Conservation (phyloP, 2,113 vertebrate species). For the Varanus salvator region DNA sequence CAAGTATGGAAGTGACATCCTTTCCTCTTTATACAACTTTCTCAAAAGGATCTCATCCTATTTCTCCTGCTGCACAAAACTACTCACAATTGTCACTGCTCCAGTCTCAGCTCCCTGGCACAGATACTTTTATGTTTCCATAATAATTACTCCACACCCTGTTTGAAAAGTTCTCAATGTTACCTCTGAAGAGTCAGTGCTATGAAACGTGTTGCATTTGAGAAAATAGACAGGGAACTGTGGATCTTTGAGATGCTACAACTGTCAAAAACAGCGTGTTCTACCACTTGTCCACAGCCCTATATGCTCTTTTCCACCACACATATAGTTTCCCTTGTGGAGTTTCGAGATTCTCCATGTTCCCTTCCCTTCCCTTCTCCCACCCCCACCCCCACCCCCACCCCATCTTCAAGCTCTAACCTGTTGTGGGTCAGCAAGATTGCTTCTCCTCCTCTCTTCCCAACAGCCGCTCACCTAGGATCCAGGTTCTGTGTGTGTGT, state of each 20-base stretch:
- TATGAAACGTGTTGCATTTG: not conserved
- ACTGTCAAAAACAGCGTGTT: not conserved
- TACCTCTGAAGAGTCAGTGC: not conserved
- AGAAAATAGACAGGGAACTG: not conserved
- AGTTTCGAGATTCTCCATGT: not conserved
- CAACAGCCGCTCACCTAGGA: not conserved
- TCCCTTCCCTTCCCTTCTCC: not conserved
- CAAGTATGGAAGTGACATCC: not conserved
- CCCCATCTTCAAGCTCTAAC: not conserved
- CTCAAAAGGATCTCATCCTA: not conserved
- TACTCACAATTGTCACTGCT: not conserved
- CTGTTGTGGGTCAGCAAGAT: constrained; percentile 19
- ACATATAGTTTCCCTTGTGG: not conserved
- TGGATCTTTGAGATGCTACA: too few species aligned
- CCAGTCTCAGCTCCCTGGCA: not conserved
- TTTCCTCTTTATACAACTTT: not conserved
- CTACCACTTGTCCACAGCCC: not conserved
- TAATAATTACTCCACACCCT: not conserved
- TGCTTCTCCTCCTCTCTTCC: not conserved
- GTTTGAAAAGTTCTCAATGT: not conserved
- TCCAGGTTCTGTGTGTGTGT: not conserved
- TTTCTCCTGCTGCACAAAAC: too few species aligned
- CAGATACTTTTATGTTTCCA: not conserved
- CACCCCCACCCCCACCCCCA: not conserved
- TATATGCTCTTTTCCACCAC: too few species aligned